Evolutionary conservation across 2,113 vertebrate genomes (phyloP), one percentile per base, ranked within the genome.

Genomic region (Himantopus leucocephalus): DNA sequence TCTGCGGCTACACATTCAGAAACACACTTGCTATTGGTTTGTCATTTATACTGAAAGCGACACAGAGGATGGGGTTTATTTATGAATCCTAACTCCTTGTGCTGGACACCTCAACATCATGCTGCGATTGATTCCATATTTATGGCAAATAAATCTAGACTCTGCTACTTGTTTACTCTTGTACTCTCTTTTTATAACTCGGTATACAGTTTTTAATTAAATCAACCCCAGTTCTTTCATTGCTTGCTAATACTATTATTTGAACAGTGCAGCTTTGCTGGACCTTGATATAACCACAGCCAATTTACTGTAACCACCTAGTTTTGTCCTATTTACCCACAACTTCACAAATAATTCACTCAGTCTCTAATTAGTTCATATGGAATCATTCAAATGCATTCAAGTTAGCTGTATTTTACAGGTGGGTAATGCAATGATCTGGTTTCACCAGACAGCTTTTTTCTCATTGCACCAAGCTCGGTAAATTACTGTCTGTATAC

Each of bases 61-160:
- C 18, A 45, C 18, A 70, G 53, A 64, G 6, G 15, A 22, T n/a
- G 21, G 1, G 12, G 75, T 91, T 90, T 66, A 92, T 96, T 94
- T 91, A 94, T 72, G 53, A 91, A 56, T 41, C 58, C 24, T 71
- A 64, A 82, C 92, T 95, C 73, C 34, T 94, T 84, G 52, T 53
- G 19, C 48, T 75, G 73, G 80, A 92, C 68, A n/a, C 14, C 43
- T 92, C 75, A 93, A 59, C 67, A 53, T 91, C 73, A 89, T 58
- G 15, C n/a, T 94, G 50, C 64, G 68, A 89, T 91, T 92, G 24
- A 23, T 90, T 80, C 35, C 14, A 41, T 72, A 48, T 89, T 79
- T 92, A 72, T 27, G 58, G 64, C 30, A 96, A 89, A 97, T 94
- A 94, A 94, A 95, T 96, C 70, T 89, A 75, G 80, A 62, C 17